Percentiles rank a stretch among this genome's conserved stretches.
phyloP scores from a whole-genome alignment of 2,797 vertebrate species.

The Sandelia bainsii region DNA sequence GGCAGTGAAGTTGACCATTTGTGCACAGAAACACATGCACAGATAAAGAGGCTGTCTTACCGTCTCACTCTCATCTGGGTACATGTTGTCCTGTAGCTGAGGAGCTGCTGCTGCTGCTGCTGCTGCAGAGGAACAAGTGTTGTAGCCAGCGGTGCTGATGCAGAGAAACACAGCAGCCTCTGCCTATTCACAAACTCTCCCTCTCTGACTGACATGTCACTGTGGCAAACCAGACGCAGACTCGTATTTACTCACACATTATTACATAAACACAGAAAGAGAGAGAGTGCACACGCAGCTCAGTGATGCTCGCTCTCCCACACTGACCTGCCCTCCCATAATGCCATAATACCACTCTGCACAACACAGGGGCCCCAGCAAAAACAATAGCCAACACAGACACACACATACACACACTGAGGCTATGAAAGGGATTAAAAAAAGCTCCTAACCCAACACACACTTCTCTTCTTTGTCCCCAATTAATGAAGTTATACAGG shows the following conservation, averaged over 20 bases:
- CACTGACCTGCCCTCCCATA: constrained; percentile 64
- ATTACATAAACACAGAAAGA: constrained; percentile 66
- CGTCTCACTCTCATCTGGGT: constrained; percentile 74
- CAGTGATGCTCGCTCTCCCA: constrained; percentile 48
- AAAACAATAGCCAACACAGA: constrained; percentile 37
- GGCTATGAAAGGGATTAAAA: constrained; percentile 65
- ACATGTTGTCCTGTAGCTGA: constrained; percentile 70
- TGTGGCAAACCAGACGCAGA: constrained; percentile 39
- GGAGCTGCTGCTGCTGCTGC: constrained; percentile 50
- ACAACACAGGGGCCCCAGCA: constrained; percentile 37
- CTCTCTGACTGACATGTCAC: constrained; percentile 65
- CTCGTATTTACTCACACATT: constrained; percentile 53
- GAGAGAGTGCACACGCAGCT: constrained; percentile 11
- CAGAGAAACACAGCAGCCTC: constrained; percentile 40
- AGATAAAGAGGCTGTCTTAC: constrained; percentile 62
- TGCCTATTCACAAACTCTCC: constrained; percentile 48
- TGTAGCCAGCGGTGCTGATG: constrained; percentile 47
- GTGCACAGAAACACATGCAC: constrained; percentile 10
- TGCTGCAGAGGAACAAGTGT: constrained; percentile 52
- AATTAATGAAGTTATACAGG: constrained; percentile 48
- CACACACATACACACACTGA: constrained; percentile 19
- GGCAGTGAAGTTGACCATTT: neutral
- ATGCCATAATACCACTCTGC: constrained; percentile 42
- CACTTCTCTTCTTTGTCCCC: constrained; percentile 27
- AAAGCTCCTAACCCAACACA: constrained; percentile 38